Evolutionary conservation across 2,888 invertebrate species (phyloP), one percentile per base, ranked within the genome.

Genomic region (Drosophila quinaria): DNA sequence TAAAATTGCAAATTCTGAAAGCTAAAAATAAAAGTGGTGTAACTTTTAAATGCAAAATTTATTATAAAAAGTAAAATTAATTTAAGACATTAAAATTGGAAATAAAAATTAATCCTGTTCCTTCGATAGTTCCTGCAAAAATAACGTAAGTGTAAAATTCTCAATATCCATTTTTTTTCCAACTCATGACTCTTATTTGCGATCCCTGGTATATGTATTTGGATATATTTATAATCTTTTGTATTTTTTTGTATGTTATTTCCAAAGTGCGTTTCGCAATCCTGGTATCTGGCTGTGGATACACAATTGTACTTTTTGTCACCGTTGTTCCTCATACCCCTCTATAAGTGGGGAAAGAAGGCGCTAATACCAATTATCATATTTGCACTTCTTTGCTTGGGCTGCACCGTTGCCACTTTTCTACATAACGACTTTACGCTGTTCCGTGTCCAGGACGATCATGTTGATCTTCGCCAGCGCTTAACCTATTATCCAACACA

Each of bases 201-300:
- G 25, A 25, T 25, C 25, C 25, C 25, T 25, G 25, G 25, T 25
- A 25, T 25, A 25, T 25, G 25, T 25, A 13, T 19, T 1, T 44
- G 9, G 3, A 13, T 50, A 10, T 25, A 33, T 33, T 29, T 56
- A 1, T 4, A 3, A 37, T 17, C 8, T 0, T 9, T 5, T 1
- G 0, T 25, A 25, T 25, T 25, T 15, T 25, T 15, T n/a, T 17
- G 8, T 5, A 1, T 9, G 6, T n/a, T 50, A 49, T 51, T 6
- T n/a, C 68, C 51, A 13, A 50, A 93, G 93, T 95, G 94, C 82
- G 83, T 94, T 35, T 92, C 92, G 31, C 94, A 94, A 77, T 93
- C 94, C 0, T 95, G 95, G 95, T 95, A 94, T 78, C 87, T 95
- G 42, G 93, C 94, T 4, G 94, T 94, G 11, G 95, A 95, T 77